Evolutionary conservation across 2,797 vertebrate genomes (phyloP).

Genomic region (Acrossocheilus wenchowensis): DNA sequence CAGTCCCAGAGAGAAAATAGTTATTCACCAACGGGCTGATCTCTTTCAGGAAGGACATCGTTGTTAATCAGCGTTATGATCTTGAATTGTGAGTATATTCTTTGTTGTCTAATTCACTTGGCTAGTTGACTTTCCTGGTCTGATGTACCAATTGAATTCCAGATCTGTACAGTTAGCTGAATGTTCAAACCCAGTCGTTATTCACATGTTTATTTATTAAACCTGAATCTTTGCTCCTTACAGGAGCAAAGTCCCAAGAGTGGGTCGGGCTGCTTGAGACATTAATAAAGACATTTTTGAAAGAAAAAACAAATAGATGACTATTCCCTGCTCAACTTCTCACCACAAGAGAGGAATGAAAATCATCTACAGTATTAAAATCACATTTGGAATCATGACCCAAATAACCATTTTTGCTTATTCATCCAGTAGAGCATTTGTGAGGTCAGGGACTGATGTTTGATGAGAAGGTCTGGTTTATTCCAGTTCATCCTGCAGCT

Average conservation of each 20-base stretch:
- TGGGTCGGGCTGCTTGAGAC: neutral
- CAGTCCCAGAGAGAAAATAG: slow-evolving; percentile 30
- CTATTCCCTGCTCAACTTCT: neutral
- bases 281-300: neutral
- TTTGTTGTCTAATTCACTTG: neutral
- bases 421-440: neutral
- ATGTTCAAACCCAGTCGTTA: neutral
- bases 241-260: neutral
- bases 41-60: slow-evolving; percentile 56
- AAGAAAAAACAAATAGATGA: neutral
- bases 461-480: too few relatives aligned
- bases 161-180: neutral
- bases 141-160: neutral
- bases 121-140: neutral
- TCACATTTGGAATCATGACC: neutral
- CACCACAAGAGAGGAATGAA: neutral
- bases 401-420: neutral
- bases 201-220: neutral
- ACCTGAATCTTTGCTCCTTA: neutral
- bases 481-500: too few relatives aligned
- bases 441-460: too few relatives aligned
- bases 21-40: slow-evolving; percentile 56
- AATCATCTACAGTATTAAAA: slow-evolving; percentile 4
- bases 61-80: neutral
- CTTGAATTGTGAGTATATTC: neutral